A percentile compares a stretch with the other conserved stretches of the same genome.
Conservation (phyloP, 2,888 invertebrate genomes). For the Sarcophaga carnaria region DNA sequence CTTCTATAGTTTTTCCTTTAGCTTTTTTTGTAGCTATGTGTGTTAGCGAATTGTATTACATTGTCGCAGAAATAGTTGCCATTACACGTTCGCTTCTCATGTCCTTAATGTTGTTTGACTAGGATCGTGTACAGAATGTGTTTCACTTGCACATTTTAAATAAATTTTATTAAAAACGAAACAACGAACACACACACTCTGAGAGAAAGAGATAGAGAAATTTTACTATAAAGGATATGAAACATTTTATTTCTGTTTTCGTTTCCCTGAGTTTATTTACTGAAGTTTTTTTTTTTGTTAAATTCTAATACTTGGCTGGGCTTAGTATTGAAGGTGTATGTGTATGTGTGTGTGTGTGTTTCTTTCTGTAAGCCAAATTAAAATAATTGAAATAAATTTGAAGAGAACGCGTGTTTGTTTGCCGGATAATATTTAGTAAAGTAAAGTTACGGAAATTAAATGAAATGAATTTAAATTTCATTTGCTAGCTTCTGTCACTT, state of each 20-base stretch:
- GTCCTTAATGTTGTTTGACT: slow-evolving; percentile 68
- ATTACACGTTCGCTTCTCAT: slow-evolving; percentile 65
- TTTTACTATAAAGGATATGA: background rate
- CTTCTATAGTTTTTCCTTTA: background rate
- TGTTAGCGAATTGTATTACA: slow-evolving; percentile 11
- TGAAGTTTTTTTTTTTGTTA: background rate
- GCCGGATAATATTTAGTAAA: background rate
- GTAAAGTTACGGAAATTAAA: background rate
- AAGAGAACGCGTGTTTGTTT: background rate
- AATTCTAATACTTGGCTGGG: background rate
- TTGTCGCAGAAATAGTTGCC: slow-evolving; percentile 61
- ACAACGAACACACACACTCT: background rate
- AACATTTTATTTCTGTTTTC: background rate
- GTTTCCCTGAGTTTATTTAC: background rate
- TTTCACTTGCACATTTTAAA: slow-evolving; percentile 47
- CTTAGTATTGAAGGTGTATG: background rate
- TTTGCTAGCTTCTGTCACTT: no score
- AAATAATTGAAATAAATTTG: background rate
- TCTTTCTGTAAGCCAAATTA: background rate
- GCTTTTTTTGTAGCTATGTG: slow-evolving; percentile 4
- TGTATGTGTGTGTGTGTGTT: no score
- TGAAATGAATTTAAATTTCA: background rate
- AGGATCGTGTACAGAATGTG: slow-evolving; percentile 67
- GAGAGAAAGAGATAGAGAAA: no score
- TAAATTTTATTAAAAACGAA: slow-evolving; percentile 17